A percentile compares a stretch with the other conserved stretches of the same genome.
Evolutionary conservation across 2,888 invertebrate genomes (phyloP).

Genomic region (Phrixothrix hirtus): DNA sequence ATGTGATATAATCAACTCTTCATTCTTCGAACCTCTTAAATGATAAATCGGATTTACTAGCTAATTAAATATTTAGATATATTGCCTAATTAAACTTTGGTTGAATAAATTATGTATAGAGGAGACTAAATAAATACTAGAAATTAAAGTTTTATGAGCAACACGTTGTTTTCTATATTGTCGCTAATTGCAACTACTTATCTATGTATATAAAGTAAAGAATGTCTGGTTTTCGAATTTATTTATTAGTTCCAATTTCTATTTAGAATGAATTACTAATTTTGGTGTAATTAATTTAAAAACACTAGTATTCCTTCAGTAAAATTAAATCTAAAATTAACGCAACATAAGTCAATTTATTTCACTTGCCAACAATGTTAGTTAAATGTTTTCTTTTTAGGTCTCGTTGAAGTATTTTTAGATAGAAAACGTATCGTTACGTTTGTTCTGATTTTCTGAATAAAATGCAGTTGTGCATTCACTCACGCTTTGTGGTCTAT

Average conservation of each 20-base stretch:
- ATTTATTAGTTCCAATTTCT: too few species aligned
- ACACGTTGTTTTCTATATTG: slow-evolving; percentile 1
- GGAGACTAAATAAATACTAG: neutral
- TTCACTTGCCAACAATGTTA: too few species aligned
- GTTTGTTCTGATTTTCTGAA: slow-evolving; percentile 26
- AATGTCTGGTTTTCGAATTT: too few species aligned
- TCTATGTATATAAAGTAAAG: too few species aligned
- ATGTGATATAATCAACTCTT: neutral
- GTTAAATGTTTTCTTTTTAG: too few species aligned
- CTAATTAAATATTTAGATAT: neutral
- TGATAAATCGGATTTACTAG: neutral
- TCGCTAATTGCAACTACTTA: too few species aligned
- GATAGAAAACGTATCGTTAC: slow-evolving; percentile 21
- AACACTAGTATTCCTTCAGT: too few species aligned
- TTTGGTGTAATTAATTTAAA: too few species aligned
- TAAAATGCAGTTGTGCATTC: slow-evolving; percentile 33
- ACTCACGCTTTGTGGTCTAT: slow-evolving; percentile 37
- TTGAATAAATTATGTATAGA: neutral
- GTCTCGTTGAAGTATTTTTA: slow-evolving; percentile 22
- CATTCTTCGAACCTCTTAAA: neutral
- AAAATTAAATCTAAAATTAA: too few species aligned
- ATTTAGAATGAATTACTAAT: too few species aligned
- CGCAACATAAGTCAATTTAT: too few species aligned
- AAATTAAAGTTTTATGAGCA: neutral
- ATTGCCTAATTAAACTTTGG: neutral